These are phyloP conservation scores for Athene cunicularia DNA, from an alignment of 2,113 vertebrate genomes.

Conservation along the genomic window DNA sequence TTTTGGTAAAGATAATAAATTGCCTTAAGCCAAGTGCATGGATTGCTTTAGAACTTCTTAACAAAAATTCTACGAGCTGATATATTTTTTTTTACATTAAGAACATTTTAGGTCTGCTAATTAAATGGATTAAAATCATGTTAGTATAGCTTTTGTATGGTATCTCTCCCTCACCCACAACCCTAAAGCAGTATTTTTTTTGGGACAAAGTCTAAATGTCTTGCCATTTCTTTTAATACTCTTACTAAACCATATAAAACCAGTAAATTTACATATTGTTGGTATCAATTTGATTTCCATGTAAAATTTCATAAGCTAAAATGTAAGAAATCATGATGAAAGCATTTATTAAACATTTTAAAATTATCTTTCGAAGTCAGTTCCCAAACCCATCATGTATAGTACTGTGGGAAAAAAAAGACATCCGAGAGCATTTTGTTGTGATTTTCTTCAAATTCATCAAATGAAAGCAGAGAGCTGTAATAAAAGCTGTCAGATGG, in stretches of 20 bases:
- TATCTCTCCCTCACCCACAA: background rate
- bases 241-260: background rate
- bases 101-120: background rate
- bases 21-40: background rate
- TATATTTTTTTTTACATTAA: background rate
- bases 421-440: background rate
- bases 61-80: background rate
- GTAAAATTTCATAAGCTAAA: background rate
- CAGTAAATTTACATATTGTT: background rate
- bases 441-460: slow-evolving; percentile 2
- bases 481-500: slow-evolving; percentile 48
- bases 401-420: background rate
- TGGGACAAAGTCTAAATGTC: background rate
- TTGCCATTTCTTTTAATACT: background rate
- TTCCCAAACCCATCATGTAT: background rate
- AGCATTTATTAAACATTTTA: background rate
- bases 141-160: background rate
- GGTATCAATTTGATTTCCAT: background rate
- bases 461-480: slow-evolving; percentile 21
- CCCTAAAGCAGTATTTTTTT: background rate
- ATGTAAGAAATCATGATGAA: background rate
- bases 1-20: background rate
- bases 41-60: background rate
- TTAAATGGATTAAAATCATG: background rate
- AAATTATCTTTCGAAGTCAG: background rate